Percentiles rank a stretch among this genome's conserved stretches.
Conservation (phyloP, 37 sponge, comb jelly and placozoan genomes). For the Dysidea cf. avara region DNA sequence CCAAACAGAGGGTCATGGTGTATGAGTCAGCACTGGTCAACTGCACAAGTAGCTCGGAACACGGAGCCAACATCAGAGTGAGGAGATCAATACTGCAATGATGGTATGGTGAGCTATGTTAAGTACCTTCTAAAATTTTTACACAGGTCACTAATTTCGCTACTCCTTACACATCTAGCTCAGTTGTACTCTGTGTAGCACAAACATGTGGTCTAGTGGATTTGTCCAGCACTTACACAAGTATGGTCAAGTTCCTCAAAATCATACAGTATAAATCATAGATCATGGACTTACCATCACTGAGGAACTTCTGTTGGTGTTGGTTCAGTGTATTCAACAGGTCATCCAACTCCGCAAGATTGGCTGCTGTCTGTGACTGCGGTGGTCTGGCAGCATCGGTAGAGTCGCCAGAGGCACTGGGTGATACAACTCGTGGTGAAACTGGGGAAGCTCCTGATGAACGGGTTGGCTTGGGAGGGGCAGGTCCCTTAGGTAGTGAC, state of each 20-base stretch:
- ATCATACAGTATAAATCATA: not conserved
- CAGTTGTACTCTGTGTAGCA: too few species aligned
- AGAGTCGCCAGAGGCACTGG: not conserved
- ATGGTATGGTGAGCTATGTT: too few species aligned
- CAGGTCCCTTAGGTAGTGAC: not conserved
- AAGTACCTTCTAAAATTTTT: too few species aligned
- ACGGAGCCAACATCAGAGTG: too few species aligned
- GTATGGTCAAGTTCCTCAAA: not conserved
- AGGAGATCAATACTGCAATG: too few species aligned
- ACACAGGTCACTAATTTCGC: too few species aligned
- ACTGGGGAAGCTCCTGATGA: not conserved
- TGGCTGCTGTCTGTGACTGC: constrained; percentile 2
- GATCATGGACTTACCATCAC: not conserved
- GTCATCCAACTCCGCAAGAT: constrained; percentile 46
- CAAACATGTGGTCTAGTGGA: too few species aligned
- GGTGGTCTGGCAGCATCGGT: not conserved
- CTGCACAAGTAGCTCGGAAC: too few species aligned
- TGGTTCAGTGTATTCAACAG: constrained; percentile 29
- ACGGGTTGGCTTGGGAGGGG: not conserved
- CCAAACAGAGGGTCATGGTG: too few species aligned
- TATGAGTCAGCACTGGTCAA: too few species aligned
- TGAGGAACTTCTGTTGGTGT: not conserved
- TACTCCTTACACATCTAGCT: too few species aligned
- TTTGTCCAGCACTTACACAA: too few species aligned
- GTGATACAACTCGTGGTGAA: not conserved